Conservation (phyloP, 2,888 invertebrate species). For the Coleophora flavipennella region DNA sequence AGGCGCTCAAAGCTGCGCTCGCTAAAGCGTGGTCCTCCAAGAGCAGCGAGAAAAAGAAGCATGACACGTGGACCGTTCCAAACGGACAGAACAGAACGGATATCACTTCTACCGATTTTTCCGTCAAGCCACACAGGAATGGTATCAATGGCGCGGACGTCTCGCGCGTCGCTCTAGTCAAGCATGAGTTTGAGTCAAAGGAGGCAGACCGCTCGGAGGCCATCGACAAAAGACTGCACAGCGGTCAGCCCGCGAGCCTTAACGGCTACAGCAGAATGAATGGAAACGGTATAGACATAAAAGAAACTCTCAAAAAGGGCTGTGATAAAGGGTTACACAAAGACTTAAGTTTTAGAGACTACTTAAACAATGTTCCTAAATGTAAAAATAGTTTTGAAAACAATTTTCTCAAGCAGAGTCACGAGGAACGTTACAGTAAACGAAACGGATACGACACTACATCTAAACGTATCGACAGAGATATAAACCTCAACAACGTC, state of each 20-base stretch:
- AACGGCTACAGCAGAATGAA: slow-evolving; percentile 46
- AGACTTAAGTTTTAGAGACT: slow-evolving; percentile 61
- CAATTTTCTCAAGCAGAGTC: slow-evolving; percentile 62
- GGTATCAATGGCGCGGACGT: slow-evolving; percentile 40
- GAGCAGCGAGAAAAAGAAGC: slow-evolving; percentile 56
- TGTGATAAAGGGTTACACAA: slow-evolving; percentile 70
- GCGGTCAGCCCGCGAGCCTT: slow-evolving; percentile 48
- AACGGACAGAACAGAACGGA: slow-evolving; percentile 50
- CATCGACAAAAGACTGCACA: slow-evolving; percentile 41
- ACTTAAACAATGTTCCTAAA: slow-evolving; percentile 69
- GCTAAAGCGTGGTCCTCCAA: slow-evolving; percentile 67
- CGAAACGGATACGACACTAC: slow-evolving; percentile 57
- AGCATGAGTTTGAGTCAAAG: slow-evolving; percentile 62
- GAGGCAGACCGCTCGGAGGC: slow-evolving; percentile 47
- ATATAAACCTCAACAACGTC: slow-evolving; percentile 56
- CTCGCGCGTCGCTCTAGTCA: slow-evolving; percentile 55
- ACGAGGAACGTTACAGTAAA: slow-evolving; percentile 60
- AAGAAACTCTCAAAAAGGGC: slow-evolving; percentile 66
- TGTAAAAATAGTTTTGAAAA: slow-evolving; percentile 68
- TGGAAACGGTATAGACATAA: slow-evolving; percentile 59
- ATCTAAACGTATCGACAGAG: slow-evolving; percentile 57
- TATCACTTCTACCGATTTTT: slow-evolving; percentile 50
- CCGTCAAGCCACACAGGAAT: slow-evolving; percentile 39
- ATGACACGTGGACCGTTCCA: slow-evolving; percentile 61
- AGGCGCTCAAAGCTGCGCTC: slow-evolving; percentile 65